Evolutionary conservation across 1,140 invertebrate genomes (phyloP), one percentile per base, ranked within the genome.

Genomic region (Papilio helenus): DNA sequence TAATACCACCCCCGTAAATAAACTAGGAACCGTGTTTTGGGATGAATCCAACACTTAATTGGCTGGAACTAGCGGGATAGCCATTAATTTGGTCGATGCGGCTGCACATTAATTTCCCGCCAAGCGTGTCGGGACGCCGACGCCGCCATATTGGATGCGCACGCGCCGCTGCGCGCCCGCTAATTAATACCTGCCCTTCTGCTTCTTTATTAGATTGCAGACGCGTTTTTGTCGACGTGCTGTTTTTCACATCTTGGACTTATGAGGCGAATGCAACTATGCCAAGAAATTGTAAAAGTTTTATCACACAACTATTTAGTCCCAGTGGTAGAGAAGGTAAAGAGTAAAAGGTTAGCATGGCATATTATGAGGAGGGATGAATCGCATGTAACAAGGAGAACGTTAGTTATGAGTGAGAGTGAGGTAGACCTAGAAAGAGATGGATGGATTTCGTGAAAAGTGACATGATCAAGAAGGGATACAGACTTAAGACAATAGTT

Each of bases 171-270:
- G 85, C 83, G 82, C 88, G 86, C 85, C 82, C 79, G 77, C 81
- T 90, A 90, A 92, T 92, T 90, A 88, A 88, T 87, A 87, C 87
- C 83, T 87, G 88, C 91, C 88, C 91, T 91, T 89, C 85, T 84
- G 88, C 84, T 85, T 91, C 87, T 88, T 90, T 86, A 89, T 89
- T 89, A 88, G 83, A 83, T 83, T 76, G 86, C 86, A 91, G 89
- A 91, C 90, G 88, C 80, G 82, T 92, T 92, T 92, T 91, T 92
- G 77, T 83, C 18, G 76, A 44, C 61, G 80, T 82, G 72, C 77
- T 34, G 80, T 85, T 88, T 85, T 87, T 83, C 80, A 71, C 80
- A 81, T 39, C 71, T 81, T 79, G 20, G 39, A 23, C 39, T 42
- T 74, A 68, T 68, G 26, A 44, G 23, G 8, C 39, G 23, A 51